phyloP scores from a whole-genome alignment of 2,888 invertebrate genomes.

The Oxytorus armatus region DNA sequence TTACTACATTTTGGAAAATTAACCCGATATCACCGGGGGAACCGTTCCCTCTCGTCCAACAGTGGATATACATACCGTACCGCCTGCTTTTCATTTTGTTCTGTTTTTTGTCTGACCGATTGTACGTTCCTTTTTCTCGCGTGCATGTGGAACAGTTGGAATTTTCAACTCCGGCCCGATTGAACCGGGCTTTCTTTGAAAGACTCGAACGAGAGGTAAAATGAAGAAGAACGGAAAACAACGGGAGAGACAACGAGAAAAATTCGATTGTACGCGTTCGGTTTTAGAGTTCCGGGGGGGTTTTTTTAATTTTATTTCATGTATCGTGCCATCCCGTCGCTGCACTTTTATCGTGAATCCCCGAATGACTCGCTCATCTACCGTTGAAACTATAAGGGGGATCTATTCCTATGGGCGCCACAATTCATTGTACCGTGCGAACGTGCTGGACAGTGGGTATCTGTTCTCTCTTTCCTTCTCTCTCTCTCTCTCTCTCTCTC shows the following conservation, averaged over 20 bases:
- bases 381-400: constrained; percentile 44
- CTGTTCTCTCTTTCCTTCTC: not conserved
- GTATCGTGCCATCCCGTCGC: constrained; percentile 1
- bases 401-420: constrained; percentile 62
- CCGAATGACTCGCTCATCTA: constrained; percentile 43
- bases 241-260: constrained; percentile 50
- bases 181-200: constrained; percentile 51
- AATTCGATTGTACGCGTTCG: constrained; percentile 42
- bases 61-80: not conserved
- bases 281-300: constrained; percentile 28
- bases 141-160: not conserved
- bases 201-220: constrained; percentile 19
- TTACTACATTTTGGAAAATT: constrained; percentile 14
- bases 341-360: constrained; percentile 52
- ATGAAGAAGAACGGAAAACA: constrained; percentile 21
- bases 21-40: constrained; percentile 30
- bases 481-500: not conserved
- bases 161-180: constrained; percentile 33
- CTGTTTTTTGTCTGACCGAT: not conserved
- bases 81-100: not conserved
- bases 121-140: constrained; percentile 2
- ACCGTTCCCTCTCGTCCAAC: not conserved
- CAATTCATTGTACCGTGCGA: constrained; percentile 57
- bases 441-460: constrained; percentile 43
- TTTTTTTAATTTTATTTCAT: constrained; percentile 37